These are phyloP conservation scores for Zenarchopterus dispar DNA, from an alignment of 2,797 vertebrate species.

Conservation along the genomic window DNA sequence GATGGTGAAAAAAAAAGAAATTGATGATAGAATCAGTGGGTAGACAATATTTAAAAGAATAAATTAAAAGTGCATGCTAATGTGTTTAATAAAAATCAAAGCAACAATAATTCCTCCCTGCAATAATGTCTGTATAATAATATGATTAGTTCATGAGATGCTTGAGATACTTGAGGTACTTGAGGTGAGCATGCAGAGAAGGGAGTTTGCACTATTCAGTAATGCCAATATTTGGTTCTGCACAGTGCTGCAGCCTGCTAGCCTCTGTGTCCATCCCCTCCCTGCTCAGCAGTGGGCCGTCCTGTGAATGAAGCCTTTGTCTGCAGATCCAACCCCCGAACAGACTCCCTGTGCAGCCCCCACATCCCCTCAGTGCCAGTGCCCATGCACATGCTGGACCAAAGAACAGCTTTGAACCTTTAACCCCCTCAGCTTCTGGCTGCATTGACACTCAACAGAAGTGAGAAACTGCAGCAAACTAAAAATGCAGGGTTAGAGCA, in stretches of 20 bases:
- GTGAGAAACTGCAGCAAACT: conserved; percentile 31
- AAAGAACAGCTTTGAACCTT: conserved; percentile 72
- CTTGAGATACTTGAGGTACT: no score
- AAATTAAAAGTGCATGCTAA: conserved; percentile 6
- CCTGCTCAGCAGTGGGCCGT: conserved; percentile 62
- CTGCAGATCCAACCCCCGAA: conserved; percentile 68
- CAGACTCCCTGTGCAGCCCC: conserved; percentile 53
- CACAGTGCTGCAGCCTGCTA: conserved; percentile 57
- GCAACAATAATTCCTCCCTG: background rate
- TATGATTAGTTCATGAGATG: conserved; percentile 1
- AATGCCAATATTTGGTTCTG: conserved; percentile 58
- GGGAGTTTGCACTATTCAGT: conserved; percentile 43
- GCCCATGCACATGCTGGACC: conserved; percentile 67
- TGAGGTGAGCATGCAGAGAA: conserved; percentile 27
- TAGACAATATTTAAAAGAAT: background rate
- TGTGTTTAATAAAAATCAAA: conserved; percentile 7
- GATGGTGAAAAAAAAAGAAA: no score
- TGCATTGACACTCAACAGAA: conserved; percentile 11
- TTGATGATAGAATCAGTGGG: no score
- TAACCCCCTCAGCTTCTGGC: conserved; percentile 66
- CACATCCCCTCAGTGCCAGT: conserved; percentile 37
- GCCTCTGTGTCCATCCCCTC: conserved; percentile 67
- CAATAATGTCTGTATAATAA: conserved; percentile 3
- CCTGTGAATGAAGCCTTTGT: conserved; percentile 80
- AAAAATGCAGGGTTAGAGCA: conserved; percentile 35